These are phyloP conservation scores for Sphaerophoria taeniata DNA, from an alignment of 2,888 invertebrate genomes.

Conservation along the genomic window DNA sequence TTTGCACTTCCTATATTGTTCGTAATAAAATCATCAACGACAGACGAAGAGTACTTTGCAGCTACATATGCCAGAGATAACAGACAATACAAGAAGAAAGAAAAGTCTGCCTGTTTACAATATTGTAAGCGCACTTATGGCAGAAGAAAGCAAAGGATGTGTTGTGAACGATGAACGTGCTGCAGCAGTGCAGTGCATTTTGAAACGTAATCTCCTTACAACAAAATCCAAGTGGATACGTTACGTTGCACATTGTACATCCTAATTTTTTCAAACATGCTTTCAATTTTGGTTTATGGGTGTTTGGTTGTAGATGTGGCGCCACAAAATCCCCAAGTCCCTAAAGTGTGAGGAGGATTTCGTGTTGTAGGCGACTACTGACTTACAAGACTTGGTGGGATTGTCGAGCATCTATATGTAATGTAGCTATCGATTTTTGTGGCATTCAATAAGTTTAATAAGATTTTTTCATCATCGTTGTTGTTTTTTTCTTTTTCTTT, in stretches of 20 bases:
- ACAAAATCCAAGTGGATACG: constrained; percentile 51
- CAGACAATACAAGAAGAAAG: background rate
- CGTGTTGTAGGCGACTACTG: constrained; percentile 13
- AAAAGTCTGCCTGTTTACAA: constrained; percentile 21
- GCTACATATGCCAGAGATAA: constrained; percentile 2
- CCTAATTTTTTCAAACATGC: constrained; percentile 53
- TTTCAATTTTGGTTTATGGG: constrained; percentile 8
- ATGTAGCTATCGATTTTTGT: constrained; percentile 52
- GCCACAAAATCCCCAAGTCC: constrained; percentile 54
- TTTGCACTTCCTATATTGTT: constrained; percentile 18
- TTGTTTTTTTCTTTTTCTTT: constrained; percentile 33
- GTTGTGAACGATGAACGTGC: background rate
- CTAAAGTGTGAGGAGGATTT: constrained; percentile 41
- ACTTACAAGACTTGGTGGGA: constrained; percentile 23
- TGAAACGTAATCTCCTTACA: constrained; percentile 44
- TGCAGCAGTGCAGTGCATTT: constrained; percentile 50
- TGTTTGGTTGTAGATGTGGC: constrained; percentile 49
- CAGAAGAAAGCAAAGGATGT: constrained; percentile 7
- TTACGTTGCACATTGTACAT: constrained; percentile 37
- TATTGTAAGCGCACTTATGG: constrained; percentile 34
- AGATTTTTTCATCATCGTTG: constrained; percentile 15
- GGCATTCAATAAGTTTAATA: constrained; percentile 58
- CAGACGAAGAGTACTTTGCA: constrained; percentile 13
- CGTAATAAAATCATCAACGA: constrained; percentile 41
- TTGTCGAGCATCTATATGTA: background rate